Percentiles rank a stretch among this genome's conserved stretches.
These are phyloP conservation scores for Eulemur albifrons DNA, from an alignment of 2,797 vertebrate species.

Conservation along the genomic window DNA sequence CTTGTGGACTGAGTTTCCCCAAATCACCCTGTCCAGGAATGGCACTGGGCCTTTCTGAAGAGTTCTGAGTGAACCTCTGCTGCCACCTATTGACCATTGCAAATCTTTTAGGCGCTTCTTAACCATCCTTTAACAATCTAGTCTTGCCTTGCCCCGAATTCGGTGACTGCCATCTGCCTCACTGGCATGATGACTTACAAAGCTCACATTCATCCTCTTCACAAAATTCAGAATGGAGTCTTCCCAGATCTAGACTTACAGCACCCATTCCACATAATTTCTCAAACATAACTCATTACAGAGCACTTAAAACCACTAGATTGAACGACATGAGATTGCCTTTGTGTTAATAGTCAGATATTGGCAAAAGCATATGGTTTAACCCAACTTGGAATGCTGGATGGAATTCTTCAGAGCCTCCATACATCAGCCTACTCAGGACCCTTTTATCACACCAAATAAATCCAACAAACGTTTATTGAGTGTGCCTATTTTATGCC, in stretches of 20 bases:
- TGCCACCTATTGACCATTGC: constrained; percentile 57
- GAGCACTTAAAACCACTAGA: background rate
- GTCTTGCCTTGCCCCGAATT: background rate
- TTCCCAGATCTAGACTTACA: background rate
- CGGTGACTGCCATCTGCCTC: background rate
- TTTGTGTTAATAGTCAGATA: background rate
- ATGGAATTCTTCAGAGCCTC: background rate
- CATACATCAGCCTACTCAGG: background rate
- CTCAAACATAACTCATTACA: constrained; percentile 4
- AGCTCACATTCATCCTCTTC: background rate
- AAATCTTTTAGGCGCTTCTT: background rate
- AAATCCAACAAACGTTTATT: background rate
- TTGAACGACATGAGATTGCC: background rate
- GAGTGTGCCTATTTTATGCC: background rate
- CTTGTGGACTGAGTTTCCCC: background rate
- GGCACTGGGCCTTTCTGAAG: background rate
- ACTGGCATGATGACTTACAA: background rate
- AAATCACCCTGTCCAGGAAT: background rate
- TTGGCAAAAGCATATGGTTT: background rate
- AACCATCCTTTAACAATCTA: background rate
- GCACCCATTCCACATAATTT: background rate
- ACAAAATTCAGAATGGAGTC: background rate
- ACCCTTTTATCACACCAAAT: background rate
- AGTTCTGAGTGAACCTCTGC: constrained; percentile 39
- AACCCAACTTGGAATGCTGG: background rate